Base-by-base conservation (phyloP, 1,140 invertebrate species). In the Heliothis subflexa region DNA sequence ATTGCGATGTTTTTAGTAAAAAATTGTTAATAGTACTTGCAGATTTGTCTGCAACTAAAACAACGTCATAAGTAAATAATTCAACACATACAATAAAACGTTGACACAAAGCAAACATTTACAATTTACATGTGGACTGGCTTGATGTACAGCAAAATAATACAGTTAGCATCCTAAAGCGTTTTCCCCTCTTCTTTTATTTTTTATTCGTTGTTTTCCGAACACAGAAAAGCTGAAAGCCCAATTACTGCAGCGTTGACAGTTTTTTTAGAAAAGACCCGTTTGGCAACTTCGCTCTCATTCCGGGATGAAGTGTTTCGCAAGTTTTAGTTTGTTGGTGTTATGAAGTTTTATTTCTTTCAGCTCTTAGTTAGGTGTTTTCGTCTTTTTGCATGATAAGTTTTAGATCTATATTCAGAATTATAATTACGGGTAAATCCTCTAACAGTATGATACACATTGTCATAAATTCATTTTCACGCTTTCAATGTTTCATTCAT, bases 31-130 rank as follows among this genome's bases (percentile, higher is more conserved):
- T n/a, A n/a, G n/a, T n/a, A n/a, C n/a, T n/a, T n/a, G n/a, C n/a
- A n/a, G n/a, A n/a, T n/a, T n/a, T n/a, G n/a, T 2, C 33, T 40
- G 5, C 33, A 40, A 40, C 33, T 40, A 9, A 40, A 40, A 40
- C 33, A 40, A 49, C 7, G 47, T 28, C 14, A 14, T 14, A 18
- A 50, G 50, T 28, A n/a, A 68, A 28, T 13, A 49, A 70, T 70
- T 70, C 66, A 16, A 66, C 16, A 12, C 62, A 66, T 21, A 25
- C 66, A 28, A 70, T 70, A 52, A 68, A 70, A 70, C 14, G 47
- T 52, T 28, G 47, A 70, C 21, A 13, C 28, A 70, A 52, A 70
- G 47, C 18, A 71, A 71, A 71, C 55, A 10, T 71, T 70, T 71
- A 28, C 49, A 11, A 70, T 70, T 70, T 52, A 52, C 66, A 70